A percentile compares a stretch with the other conserved stretches of the same genome.
Conservation (phyloP, 1,140 invertebrate genomes). For the Anastrepha obliqua region DNA sequence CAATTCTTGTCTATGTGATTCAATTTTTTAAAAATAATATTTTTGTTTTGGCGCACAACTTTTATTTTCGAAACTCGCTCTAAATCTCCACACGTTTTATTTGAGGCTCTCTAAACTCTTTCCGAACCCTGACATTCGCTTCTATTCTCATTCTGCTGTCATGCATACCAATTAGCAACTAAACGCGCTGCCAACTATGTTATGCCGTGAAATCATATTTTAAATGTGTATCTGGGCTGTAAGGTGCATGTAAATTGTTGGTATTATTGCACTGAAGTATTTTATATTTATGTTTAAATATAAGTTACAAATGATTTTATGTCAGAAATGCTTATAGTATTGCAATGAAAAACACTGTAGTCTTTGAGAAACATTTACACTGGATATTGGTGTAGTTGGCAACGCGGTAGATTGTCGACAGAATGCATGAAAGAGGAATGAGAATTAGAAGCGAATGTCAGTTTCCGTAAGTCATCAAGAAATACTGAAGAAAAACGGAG, state of each 20-base stretch:
- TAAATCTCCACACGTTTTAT: slow-evolving; percentile 5
- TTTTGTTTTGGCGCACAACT: not conserved
- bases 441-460: not conserved
- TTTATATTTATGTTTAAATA: too few relatives aligned
- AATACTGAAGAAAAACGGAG: slow-evolving; percentile 37
- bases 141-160: not conserved
- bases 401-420: not conserved
- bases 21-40: not conserved
- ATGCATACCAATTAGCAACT: not conserved
- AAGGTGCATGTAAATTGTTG: too few relatives aligned
- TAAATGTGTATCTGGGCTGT: too few relatives aligned
- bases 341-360: not conserved
- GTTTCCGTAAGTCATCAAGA: not conserved
- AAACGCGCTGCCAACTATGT: slow-evolving; percentile 18
- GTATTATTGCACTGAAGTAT: too few relatives aligned
- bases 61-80: slow-evolving; percentile 22
- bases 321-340: too few relatives aligned
- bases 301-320: too few relatives aligned
- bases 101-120: not conserved
- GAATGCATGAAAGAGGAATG: slow-evolving; percentile 10
- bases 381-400: not conserved
- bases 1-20: too few relatives aligned
- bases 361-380: not conserved
- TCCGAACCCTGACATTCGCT: not conserved
- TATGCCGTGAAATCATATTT: too few relatives aligned